These are phyloP conservation scores for Idaea dimidiata DNA, from an alignment of 2,888 invertebrate species.

Conservation along the genomic window DNA sequence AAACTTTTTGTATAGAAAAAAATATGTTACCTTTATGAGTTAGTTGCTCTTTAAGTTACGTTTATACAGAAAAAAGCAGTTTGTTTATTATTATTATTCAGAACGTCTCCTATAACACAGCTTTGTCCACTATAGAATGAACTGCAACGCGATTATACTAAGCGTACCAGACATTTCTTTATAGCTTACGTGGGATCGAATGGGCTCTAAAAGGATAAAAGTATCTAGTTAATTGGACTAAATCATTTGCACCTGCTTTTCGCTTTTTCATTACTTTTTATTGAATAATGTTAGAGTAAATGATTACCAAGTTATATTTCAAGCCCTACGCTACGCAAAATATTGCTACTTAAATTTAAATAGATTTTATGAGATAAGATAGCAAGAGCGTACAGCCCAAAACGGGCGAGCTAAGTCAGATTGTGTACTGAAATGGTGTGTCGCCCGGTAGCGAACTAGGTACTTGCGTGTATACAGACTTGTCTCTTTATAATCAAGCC, in stretches of 20 bases:
- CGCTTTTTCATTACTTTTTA: background rate
- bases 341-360: constrained; percentile 28
- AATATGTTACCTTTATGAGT: too few species aligned
- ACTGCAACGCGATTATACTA: background rate
- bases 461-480: constrained; percentile 44
- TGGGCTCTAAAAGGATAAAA: background rate
- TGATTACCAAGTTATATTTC: constrained; percentile 1
- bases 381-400: constrained; percentile 37
- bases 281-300: background rate
- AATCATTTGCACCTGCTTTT: background rate
- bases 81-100: too few species aligned
- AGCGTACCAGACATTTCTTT: background rate
- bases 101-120: too few species aligned
- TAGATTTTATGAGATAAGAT: constrained; percentile 45
- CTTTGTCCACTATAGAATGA: too few species aligned
- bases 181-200: background rate
- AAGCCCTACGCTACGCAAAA: constrained; percentile 29
- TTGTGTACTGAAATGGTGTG: constrained; percentile 40
- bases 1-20: too few species aligned
- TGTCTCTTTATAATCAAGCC: constrained; percentile 56
- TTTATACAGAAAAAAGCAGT: too few species aligned
- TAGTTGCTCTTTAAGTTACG: too few species aligned
- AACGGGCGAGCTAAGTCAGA: constrained; percentile 37
- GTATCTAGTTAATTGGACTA: background rate
- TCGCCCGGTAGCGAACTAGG: constrained; percentile 36